A percentile compares a stretch with the other conserved stretches of the same genome.
These are phyloP conservation scores for Myopa tessellatipennis DNA, from an alignment of 2,888 invertebrate species.

Conservation along the genomic window DNA sequence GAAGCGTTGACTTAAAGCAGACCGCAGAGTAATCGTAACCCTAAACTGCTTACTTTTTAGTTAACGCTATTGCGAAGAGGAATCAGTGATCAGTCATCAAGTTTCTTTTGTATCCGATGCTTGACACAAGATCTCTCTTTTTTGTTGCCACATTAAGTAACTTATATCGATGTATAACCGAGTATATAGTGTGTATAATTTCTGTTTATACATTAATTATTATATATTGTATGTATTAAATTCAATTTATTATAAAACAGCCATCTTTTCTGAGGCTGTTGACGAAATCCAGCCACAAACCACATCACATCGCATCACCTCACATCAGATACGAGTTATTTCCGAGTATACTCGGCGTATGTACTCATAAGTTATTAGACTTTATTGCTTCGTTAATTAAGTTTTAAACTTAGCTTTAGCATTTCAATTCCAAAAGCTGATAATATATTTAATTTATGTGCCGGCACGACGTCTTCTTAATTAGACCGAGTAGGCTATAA, in stretches of 20 bases:
- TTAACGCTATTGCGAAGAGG: not conserved
- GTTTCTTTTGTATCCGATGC: too few relatives aligned
- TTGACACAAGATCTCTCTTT: not conserved
- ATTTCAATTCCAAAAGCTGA: not conserved
- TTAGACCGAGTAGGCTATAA: not conserved
- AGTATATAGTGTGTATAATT: too few relatives aligned
- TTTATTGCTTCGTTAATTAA: constrained; percentile 16
- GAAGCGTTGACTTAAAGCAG: not conserved
- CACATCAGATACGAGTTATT: not conserved
- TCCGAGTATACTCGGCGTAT: not conserved
- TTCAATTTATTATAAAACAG: not conserved
- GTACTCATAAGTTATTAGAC: not conserved
- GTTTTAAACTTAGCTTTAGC: not conserved
- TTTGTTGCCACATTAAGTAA: not conserved
- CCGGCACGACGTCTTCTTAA: not conserved
- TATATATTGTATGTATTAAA: not conserved
- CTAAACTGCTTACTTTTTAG: too few relatives aligned
- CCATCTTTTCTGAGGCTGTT: not conserved
- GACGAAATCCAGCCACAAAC: not conserved
- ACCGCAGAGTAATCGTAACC: too few relatives aligned
- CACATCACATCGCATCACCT: not conserved
- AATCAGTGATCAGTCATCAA: not conserved
- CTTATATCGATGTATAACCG: not conserved
- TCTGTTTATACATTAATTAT: not conserved
- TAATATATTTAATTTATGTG: not conserved